Evolutionary conservation across 92 coral and sea anemone genomes (phyloP).

Genomic region (Plumapathes pennacea): DNA sequence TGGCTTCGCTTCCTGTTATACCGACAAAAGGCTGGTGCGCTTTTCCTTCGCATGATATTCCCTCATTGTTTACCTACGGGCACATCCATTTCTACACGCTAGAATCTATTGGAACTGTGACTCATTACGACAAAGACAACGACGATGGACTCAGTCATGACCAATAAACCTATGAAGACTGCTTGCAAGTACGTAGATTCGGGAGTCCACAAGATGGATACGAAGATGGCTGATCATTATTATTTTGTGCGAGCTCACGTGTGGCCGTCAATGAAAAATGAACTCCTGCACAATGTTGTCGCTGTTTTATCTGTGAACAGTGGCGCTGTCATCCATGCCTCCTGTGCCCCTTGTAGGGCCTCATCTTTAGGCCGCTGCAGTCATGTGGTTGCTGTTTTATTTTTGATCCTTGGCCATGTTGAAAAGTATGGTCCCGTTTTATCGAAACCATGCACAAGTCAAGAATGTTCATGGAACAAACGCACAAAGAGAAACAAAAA

Average conservation of each 20-base stretch:
- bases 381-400: constrained; percentile 64
- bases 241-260: constrained; percentile 57
- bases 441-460: constrained; percentile 30
- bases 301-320: constrained; percentile 26
- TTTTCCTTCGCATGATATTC: constrained; percentile 42
- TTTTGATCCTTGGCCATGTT: constrained; percentile 29
- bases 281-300: constrained; percentile 49
- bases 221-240: constrained; percentile 13
- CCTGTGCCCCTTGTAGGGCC: constrained; percentile 47
- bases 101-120: constrained; percentile 16
- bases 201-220: constrained; percentile 47
- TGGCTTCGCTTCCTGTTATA: constrained; percentile 8
- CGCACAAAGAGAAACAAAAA: constrained; percentile 47
- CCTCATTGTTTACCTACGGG: constrained; percentile 52
- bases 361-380: constrained; percentile 52
- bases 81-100: constrained; percentile 49
- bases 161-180: constrained; percentile 46
- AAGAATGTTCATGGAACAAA: constrained; percentile 59
- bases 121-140: constrained; percentile 6
- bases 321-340: constrained; percentile 50
- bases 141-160: constrained; percentile 40
- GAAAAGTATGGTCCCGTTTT: constrained; percentile 23
- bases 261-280: constrained; percentile 61
- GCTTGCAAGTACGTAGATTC: constrained; percentile 52
- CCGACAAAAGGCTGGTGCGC: constrained; percentile 36